Evolutionary conservation across 92 coral and sea anemone species (phyloP).

Genomic region (Paramuricea clavata): DNA sequence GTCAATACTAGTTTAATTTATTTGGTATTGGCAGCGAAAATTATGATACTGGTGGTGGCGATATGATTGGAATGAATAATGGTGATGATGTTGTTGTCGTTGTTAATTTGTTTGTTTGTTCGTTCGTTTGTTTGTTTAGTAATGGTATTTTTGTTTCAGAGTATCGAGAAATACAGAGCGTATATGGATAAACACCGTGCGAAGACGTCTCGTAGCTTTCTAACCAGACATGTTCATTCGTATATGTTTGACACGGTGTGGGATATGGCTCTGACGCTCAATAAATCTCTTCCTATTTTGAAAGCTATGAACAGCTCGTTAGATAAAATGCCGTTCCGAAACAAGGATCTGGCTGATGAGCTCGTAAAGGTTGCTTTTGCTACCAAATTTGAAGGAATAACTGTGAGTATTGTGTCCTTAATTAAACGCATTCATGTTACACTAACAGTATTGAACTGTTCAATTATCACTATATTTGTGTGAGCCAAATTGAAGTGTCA

Average conservation of each 20-base stretch:
- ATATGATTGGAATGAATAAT: no score
- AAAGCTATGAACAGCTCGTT: slow-evolving; percentile 71
- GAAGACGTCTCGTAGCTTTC: not conserved
- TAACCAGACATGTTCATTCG: slow-evolving; percentile 7
- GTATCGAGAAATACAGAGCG: slow-evolving; percentile 66
- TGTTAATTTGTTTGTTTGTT: no score
- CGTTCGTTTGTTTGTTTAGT: no score
- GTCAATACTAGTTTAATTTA: no score
- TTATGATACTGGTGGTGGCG: not conserved
- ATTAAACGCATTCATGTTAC: not conserved
- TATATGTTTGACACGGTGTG: slow-evolving; percentile 81
- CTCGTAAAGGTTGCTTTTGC: slow-evolving; percentile 30
- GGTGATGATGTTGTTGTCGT: no score
- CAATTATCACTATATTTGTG: no score
- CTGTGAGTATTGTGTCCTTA: slow-evolving; percentile 61
- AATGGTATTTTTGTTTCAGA: no score
- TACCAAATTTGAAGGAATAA: slow-evolving; percentile 76
- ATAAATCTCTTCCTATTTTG: slow-evolving; percentile 60
- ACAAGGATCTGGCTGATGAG: slow-evolving; percentile 10
- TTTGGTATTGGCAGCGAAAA: no score
- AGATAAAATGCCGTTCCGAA: slow-evolving; percentile 58
- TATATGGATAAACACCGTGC: slow-evolving; percentile 1
- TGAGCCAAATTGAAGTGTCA: no score
- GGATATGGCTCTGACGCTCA: slow-evolving; percentile 71
- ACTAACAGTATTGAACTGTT: no score